Evolutionary conservation across 2,888 invertebrate species (phyloP), one percentile per base, ranked within the genome.

Genomic region (Eristalis pertinax): DNA sequence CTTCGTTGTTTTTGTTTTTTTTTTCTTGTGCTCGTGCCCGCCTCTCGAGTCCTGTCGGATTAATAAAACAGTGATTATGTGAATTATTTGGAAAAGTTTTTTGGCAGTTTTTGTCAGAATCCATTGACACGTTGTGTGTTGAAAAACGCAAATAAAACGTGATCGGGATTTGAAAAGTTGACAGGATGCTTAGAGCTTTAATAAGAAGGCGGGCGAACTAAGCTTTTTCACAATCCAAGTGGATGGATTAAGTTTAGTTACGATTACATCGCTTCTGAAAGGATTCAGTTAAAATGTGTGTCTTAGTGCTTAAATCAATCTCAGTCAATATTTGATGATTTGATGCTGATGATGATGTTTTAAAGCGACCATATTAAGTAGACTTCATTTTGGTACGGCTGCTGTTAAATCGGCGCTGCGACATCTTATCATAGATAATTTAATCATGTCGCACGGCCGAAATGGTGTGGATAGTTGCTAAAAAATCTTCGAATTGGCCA

Each of bases 1-100:
- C 43, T 43, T 69, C 41, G 19, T 19, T 32, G 29, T 64, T 69
- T 58, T 80, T 38, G n/a, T 26, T 68, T 63, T 63, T 72, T 41
- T 38, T 22, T 26, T 43, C 5, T 43, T n/a, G 15, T 50, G 5
- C n/a, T n/a, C 19, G 50, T 19, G 0, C n/a, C 15, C n/a, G 15
- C 4, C 24, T 1, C 7, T 41, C 38, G 35, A 69, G 62, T 60
- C 60, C 70, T 64, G 35, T 43, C 41, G 60, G 60, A 84, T 84
- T 84, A 87, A 87, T 87, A 87, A 87, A 87, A 87, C 70, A 79
- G 62, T 68, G 87, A 87, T 87, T 87, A 87, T 87, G 84, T 72
- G 72, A 79, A 75, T 76, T 87, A 70, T 78, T 79, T 72, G 29
- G 43, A 64, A 79, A 72, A 83, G 11, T 56, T 68, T 41, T 78